Conservation (phyloP, 2,888 invertebrate species). For the Trissolcus brochymenae region DNA sequence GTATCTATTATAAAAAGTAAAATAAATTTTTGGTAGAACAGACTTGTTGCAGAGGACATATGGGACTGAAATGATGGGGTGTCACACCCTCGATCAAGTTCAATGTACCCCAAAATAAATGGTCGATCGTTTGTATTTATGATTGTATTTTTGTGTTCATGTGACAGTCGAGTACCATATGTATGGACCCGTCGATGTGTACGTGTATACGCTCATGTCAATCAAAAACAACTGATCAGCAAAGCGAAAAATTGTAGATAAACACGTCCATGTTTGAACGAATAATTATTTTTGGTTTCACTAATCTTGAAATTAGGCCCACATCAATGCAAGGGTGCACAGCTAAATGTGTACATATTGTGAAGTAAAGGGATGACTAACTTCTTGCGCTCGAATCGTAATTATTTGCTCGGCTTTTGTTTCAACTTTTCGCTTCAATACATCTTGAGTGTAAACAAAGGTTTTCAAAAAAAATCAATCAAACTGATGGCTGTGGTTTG, state of each 20-base stretch:
- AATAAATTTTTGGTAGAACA: constrained; percentile 69
- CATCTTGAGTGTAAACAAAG: constrained; percentile 13
- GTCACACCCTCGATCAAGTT: constrained; percentile 68
- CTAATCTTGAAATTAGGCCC: constrained; percentile 64
- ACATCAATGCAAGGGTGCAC: constrained; percentile 54
- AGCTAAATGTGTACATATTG: constrained; percentile 44
- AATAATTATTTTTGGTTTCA: constrained; percentile 73
- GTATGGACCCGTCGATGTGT: constrained; percentile 30
- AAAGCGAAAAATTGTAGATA: constrained; percentile 73
- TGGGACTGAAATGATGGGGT: constrained; percentile 69
- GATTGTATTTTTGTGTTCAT: constrained; percentile 60
- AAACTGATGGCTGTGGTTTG: not conserved
- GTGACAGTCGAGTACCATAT: constrained; percentile 53
- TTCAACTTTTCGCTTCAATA: constrained; percentile 12
- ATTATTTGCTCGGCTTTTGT: constrained; percentile 28
- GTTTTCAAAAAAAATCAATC: constrained; percentile 1
- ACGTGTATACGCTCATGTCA: constrained; percentile 42
- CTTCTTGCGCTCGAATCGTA: constrained; percentile 25
- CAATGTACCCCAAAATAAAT: constrained; percentile 73
- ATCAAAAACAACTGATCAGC: constrained; percentile 65
- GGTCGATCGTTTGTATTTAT: constrained; percentile 66
- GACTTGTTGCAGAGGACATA: constrained; percentile 69
- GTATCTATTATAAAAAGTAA: constrained; percentile 75
- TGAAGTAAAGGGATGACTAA: constrained; percentile 26
- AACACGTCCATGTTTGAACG: constrained; percentile 70